Percentiles rank a stretch among this genome's conserved stretches.
Evolutionary conservation across 2,888 invertebrate genomes (phyloP).

Genomic region (Hoplodrina ambigua): DNA sequence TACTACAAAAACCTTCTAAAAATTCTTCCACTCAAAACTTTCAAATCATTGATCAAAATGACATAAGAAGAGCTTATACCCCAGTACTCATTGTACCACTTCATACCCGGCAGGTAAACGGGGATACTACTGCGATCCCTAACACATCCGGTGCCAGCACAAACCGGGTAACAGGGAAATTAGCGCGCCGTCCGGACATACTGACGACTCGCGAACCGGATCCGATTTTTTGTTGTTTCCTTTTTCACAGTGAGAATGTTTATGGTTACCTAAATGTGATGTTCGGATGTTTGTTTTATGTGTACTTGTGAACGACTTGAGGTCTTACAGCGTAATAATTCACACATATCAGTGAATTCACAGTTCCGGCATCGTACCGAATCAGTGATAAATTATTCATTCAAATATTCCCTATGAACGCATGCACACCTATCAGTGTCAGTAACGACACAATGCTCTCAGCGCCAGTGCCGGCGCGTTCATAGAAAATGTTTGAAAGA

Average conservation of each 20-base stretch:
- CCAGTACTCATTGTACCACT: conserved; percentile 40
- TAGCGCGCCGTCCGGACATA: conserved; percentile 64
- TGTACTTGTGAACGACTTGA: background rate
- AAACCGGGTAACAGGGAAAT: conserved; percentile 72
- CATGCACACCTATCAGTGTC: too few species aligned
- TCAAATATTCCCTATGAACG: too few species aligned
- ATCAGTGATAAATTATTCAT: too few species aligned
- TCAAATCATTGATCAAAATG: background rate
- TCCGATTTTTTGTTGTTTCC: conserved; percentile 49
- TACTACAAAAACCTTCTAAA: too few species aligned
- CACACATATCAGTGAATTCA: too few species aligned
- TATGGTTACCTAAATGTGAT: conserved; percentile 8
- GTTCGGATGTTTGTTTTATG: conserved; percentile 13
- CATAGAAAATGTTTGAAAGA: too few species aligned
- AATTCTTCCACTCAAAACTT: background rate
- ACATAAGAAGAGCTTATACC: conserved; percentile 10
- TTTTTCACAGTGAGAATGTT: conserved; percentile 29
- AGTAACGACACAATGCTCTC: too few species aligned
- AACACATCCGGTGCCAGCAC: conserved; percentile 59
- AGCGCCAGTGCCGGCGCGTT: too few species aligned
- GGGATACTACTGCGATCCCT: conserved; percentile 56
- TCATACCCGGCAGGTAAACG: conserved; percentile 50
- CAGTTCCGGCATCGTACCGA: too few species aligned
- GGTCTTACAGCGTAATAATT: background rate
- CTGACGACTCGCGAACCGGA: conserved; percentile 43